These are phyloP conservation scores for Folsomia candida DNA, from an alignment of 2,888 invertebrate species.

Conservation along the genomic window DNA sequence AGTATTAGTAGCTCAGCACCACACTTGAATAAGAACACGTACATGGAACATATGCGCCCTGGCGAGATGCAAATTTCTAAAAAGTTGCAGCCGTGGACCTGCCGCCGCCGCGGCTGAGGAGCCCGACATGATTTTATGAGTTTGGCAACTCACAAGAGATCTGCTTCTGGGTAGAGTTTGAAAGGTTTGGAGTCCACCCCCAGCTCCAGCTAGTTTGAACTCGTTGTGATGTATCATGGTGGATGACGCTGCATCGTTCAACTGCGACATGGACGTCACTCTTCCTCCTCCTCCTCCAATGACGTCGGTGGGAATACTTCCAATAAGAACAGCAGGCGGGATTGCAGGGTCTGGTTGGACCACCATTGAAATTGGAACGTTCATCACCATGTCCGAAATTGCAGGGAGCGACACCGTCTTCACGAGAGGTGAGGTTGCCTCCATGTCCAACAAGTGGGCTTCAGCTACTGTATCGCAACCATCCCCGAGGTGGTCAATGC, in stretches of 20 bases:
- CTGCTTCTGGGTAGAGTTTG: constrained; percentile 42
- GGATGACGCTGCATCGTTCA: constrained; percentile 16
- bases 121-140: constrained; percentile 29
- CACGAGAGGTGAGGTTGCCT: constrained; percentile 36
- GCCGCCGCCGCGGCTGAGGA: constrained; percentile 13
- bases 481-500: too few species aligned
- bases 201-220: constrained; percentile 4
- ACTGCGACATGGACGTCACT: constrained; percentile 35
- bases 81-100: constrained; percentile 43
- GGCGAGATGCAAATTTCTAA: constrained; percentile 48
- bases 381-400: constrained; percentile 33
- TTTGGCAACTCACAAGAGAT: constrained; percentile 45
- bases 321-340: constrained; percentile 35
- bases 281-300: constrained; percentile 33
- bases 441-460: background rate
- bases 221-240: background rate
- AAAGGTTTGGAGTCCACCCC: constrained; percentile 3
- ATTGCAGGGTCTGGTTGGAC: constrained; percentile 42
- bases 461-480: background rate
- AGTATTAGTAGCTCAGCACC: background rate
- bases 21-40: constrained; percentile 17
- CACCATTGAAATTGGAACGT: constrained; percentile 39
- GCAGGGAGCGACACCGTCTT: constrained; percentile 48
- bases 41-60: constrained; percentile 50
- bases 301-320: constrained; percentile 33